phyloP scores from a whole-genome alignment of 2,888 invertebrate genomes.

The Nephrotoma flavescens region DNA sequence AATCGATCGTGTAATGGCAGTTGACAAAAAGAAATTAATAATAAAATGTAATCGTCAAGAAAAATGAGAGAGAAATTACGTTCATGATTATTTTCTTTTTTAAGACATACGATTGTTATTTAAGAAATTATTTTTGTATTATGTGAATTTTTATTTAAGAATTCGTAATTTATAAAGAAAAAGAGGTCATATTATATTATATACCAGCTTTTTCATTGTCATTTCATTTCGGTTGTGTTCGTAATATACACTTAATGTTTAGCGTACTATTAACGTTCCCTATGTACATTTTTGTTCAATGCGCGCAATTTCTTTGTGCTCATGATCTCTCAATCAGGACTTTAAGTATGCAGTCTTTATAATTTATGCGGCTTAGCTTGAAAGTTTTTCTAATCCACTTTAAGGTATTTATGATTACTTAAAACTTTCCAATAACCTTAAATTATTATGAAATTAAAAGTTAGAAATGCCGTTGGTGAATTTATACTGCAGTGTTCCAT shows the following conservation, averaged over 20 bases:
- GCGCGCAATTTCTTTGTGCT: too few relatives aligned
- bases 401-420: too few relatives aligned
- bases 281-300: too few relatives aligned
- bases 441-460: too few relatives aligned
- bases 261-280: too few relatives aligned
- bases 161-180: background rate
- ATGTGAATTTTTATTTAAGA: background rate
- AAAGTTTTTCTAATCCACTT: too few relatives aligned
- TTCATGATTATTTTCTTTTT: background rate
- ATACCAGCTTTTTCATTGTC: background rate
- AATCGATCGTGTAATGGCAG: background rate
- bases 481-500: too few relatives aligned
- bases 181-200: background rate
- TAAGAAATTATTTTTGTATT: background rate
- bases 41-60: background rate
- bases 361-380: too few relatives aligned
- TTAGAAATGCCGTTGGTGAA: too few relatives aligned
- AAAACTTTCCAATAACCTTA: too few relatives aligned
- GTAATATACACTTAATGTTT: background rate
- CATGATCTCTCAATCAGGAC: too few relatives aligned
- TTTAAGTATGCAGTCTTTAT: too few relatives aligned
- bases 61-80: background rate
- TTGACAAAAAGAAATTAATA: background rate
- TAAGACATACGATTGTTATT: background rate
- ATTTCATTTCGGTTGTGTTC: background rate